These are phyloP conservation scores for Drosophila mayri DNA, from an alignment of 1,140 invertebrate genomes.

Conservation along the genomic window DNA sequence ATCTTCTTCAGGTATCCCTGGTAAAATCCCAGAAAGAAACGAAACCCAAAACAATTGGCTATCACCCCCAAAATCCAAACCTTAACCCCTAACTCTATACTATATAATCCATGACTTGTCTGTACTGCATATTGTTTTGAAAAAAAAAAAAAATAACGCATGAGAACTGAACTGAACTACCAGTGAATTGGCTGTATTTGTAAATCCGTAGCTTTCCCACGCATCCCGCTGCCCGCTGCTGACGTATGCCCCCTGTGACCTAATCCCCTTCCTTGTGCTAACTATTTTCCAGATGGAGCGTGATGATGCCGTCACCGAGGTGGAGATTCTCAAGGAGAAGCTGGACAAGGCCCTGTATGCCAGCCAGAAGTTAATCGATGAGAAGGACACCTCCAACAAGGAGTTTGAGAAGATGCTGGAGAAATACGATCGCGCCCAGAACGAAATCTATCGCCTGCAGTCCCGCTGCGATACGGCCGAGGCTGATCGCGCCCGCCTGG, in stretches of 20 bases:
- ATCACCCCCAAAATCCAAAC: background rate
- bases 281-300: slow-evolving; percentile 89
- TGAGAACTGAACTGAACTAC: slow-evolving; percentile 69
- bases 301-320: slow-evolving; percentile 93
- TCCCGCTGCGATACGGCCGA: slow-evolving; percentile 94
- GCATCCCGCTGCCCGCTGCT: slow-evolving; percentile 26
- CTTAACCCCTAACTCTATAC: slow-evolving; percentile 10
- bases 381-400: slow-evolving; percentile 94
- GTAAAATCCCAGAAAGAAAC: slow-evolving; percentile 3
- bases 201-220: slow-evolving; percentile 78
- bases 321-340: slow-evolving; percentile 95
- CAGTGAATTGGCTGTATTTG: slow-evolving; percentile 79
- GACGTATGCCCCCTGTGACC: background rate
- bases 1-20: slow-evolving; percentile 22
- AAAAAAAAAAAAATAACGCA: slow-evolving; percentile 49
- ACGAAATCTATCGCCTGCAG: slow-evolving; percentile 94
- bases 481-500: slow-evolving; percentile 93
- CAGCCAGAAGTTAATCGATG: slow-evolving; percentile 93
- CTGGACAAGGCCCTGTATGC: slow-evolving; percentile 93
- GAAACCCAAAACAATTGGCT: slow-evolving; percentile 51
- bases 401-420: slow-evolving; percentile 96
- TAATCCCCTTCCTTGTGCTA: background rate
- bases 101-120: slow-evolving; percentile 40
- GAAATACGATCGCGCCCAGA: slow-evolving; percentile 96
- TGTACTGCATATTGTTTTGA: slow-evolving; percentile 58